These are phyloP conservation scores for Colistium nudipinnis DNA, from an alignment of 2,113 vertebrate species.

Conservation along the genomic window DNA sequence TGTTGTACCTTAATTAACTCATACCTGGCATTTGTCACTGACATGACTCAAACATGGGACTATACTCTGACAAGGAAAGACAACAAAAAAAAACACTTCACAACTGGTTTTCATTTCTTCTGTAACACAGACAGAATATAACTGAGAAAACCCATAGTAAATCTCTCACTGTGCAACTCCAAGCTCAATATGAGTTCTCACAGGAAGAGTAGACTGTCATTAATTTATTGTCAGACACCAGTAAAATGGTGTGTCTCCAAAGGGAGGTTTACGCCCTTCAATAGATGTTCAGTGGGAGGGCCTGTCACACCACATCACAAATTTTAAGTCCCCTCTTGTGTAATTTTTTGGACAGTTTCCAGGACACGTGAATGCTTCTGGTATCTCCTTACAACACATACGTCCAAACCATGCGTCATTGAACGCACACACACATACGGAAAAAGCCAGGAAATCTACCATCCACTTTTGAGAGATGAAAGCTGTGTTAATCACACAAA, in stretches of 20 bases:
- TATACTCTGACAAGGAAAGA: constrained; percentile 13
- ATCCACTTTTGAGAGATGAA: neutral
- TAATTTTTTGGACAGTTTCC: constrained; percentile 64
- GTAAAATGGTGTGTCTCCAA: constrained; percentile 58
- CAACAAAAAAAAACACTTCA: constrained; percentile 4
- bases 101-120: constrained; percentile 49
- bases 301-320: constrained; percentile 65
- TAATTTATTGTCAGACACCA: constrained; percentile 63
- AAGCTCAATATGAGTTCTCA: constrained; percentile 52
- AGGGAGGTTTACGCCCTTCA: constrained; percentile 63
- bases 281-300: constrained; percentile 52
- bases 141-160: constrained; percentile 47
- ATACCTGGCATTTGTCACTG: neutral
- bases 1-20: neutral
- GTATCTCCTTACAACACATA: constrained; percentile 43
- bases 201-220: constrained; percentile 56
- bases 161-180: constrained; percentile 55
- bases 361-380: constrained; percentile 56
- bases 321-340: constrained; percentile 58
- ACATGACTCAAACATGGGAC: constrained; percentile 53
- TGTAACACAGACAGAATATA: constrained; percentile 36
- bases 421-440: neutral
- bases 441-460: neutral
- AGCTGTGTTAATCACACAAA: neutral
- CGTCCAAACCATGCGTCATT: constrained; percentile 29